A percentile compares a stretch with the other conserved stretches of the same genome.
phyloP scores from a whole-genome alignment of 2,888 invertebrate genomes.

The Pantelozetes paolii region DNA sequence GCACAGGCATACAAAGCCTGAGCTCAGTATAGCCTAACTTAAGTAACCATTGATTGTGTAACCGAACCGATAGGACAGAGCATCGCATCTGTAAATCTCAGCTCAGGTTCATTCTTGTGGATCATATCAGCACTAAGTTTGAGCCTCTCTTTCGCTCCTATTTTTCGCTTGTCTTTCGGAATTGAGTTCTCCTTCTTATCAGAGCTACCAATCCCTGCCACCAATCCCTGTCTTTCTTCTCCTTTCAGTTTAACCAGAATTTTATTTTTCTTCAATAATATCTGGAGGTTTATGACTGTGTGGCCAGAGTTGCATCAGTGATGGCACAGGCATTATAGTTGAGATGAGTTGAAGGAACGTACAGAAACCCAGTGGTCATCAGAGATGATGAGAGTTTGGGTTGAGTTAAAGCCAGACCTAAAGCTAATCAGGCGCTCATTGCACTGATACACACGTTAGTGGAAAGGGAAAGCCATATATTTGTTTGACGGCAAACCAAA shows the following conservation, averaged over 20 bases:
- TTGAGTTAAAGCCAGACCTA: conserved; percentile 22
- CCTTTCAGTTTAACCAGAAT: background rate
- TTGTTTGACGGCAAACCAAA: conserved; percentile 31
- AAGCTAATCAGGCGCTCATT: too few relatives aligned
- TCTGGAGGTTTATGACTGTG: conserved; percentile 18
- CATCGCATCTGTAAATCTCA: conserved; percentile 21
- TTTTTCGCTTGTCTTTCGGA: conserved; percentile 25
- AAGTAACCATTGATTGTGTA: conserved; percentile 6
- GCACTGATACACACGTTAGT: conserved; percentile 4
- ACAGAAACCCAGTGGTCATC: conserved; percentile 22
- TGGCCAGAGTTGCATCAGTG: conserved; percentile 4
- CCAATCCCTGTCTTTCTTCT: background rate
- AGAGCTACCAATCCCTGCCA: conserved; percentile 14
- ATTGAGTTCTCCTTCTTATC: conserved; percentile 26
- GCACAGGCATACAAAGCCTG: conserved; percentile 1
- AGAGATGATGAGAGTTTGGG: conserved; percentile 16
- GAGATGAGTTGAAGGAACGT: conserved; percentile 7
- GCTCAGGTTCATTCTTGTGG: background rate
- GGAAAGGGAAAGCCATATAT: conserved; percentile 25
- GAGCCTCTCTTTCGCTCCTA: conserved; percentile 30
- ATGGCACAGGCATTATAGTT: background rate
- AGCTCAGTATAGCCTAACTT: conserved; percentile 6
- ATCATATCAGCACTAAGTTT: background rate
- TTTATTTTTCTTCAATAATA: conserved; percentile 24
- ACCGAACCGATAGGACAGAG: conserved; percentile 12